These are phyloP conservation scores for Sinhomidia bicolor DNA, from an alignment of 2,888 invertebrate species.

Conservation along the genomic window DNA sequence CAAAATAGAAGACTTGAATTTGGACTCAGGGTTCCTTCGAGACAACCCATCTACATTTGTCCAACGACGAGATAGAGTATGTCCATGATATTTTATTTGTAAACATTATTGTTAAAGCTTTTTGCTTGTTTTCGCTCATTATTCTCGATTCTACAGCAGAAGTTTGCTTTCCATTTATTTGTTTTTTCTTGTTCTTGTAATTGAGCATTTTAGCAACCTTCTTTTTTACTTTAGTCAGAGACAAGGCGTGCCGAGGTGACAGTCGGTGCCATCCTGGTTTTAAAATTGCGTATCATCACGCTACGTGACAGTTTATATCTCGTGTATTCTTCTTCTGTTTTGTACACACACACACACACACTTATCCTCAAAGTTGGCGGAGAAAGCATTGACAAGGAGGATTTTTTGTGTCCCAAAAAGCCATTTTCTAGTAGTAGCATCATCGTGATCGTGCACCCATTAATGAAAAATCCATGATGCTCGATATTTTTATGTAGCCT, in stretches of 20 bases:
- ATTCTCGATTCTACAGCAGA: slow-evolving; percentile 9
- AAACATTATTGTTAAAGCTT: slow-evolving; percentile 55
- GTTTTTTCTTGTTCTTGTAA: slow-evolving; percentile 13
- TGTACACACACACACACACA: not conserved
- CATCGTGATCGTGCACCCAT: slow-evolving; percentile 48
- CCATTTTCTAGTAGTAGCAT: not conserved
- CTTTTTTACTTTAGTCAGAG: slow-evolving; percentile 30
- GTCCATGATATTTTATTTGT: slow-evolving; percentile 71
- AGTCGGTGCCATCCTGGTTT: slow-evolving; percentile 80
- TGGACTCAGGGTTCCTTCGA: slow-evolving; percentile 12
- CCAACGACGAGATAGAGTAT: slow-evolving; percentile 52
- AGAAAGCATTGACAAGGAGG: slow-evolving; percentile 9
- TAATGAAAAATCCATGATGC: slow-evolving; percentile 46
- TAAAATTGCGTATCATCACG: slow-evolving; percentile 79
- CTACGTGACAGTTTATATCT: slow-evolving; percentile 64
- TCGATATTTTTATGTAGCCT: slow-evolving; percentile 39
- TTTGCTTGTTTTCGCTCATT: slow-evolving; percentile 38
- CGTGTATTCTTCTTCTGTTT: no score
- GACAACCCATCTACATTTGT: slow-evolving; percentile 20
- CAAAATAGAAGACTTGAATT: slow-evolving; percentile 20
- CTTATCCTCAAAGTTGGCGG: not conserved
- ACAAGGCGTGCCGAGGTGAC: slow-evolving; percentile 75
- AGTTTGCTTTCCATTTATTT: slow-evolving; percentile 32
- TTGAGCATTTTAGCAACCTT: slow-evolving; percentile 61
- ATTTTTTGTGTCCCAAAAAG: slow-evolving; percentile 38